Percentiles rank a stretch among this genome's conserved stretches.
These are phyloP conservation scores for Microcebus jonahi DNA, from an alignment of 2,113 vertebrate genomes.

Conservation along the genomic window DNA sequence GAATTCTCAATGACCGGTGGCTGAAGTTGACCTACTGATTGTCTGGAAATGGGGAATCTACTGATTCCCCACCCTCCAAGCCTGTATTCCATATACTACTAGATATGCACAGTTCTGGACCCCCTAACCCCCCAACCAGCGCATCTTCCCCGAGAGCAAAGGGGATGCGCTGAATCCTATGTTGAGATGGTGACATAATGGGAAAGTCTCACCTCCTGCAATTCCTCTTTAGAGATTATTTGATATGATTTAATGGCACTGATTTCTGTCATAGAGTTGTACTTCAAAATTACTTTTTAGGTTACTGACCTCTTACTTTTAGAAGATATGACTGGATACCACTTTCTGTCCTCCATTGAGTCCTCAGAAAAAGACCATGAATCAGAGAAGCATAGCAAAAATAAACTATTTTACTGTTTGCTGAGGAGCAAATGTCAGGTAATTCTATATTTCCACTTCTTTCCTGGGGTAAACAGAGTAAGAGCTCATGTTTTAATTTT, in stretches of 20 bases:
- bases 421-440: background rate
- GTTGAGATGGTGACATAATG: background rate
- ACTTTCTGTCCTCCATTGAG: background rate
- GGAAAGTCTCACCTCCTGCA: background rate
- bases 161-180: background rate
- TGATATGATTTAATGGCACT: background rate
- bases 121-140: background rate
- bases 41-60: background rate
- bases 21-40: background rate
- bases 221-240: background rate
- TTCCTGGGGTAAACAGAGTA: background rate
- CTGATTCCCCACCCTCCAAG: background rate
- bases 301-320: background rate
- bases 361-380: background rate
- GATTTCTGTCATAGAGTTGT: background rate
- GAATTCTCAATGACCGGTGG: background rate
- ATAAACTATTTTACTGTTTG: background rate
- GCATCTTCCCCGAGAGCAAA: background rate
- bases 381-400: background rate
- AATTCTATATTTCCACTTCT: background rate
- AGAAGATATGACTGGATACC: background rate
- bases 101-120: background rate
- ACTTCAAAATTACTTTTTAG: background rate
- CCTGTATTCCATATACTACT: no score
- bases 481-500: background rate